Evolutionary conservation across 2,797 vertebrate species (phyloP).

Genomic region (Momotus momota): DNA sequence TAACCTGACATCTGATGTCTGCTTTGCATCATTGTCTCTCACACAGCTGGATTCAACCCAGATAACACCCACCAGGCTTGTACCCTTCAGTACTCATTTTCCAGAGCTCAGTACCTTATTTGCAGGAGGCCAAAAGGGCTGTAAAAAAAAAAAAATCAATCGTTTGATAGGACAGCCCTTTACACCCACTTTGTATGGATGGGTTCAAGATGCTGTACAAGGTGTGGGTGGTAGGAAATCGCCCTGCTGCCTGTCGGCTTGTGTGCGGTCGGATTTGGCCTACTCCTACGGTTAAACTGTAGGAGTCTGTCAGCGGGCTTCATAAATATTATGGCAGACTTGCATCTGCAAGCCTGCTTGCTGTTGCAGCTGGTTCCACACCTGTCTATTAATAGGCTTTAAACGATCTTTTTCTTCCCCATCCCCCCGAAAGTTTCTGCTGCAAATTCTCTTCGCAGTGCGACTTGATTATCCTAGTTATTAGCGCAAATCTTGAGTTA

Average conservation of each 20-base stretch:
- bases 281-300: neutral
- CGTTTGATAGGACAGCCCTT: neutral
- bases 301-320: fast-evolving
- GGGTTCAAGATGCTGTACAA: neutral
- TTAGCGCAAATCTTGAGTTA: constrained; percentile 1
- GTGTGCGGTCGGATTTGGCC: fast-evolving
- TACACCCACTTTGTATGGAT: neutral
- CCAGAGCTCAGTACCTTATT: neutral
- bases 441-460: neutral
- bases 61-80: neutral
- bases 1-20: constrained; percentile 43
- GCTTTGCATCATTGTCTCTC: neutral
- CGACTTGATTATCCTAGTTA: constrained; percentile 15
- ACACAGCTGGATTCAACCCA: constrained; percentile 46
- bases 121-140: neutral
- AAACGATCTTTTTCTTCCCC: neutral
- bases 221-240: fast-evolving
- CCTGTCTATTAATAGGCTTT: neutral
- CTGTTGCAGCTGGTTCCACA: neutral
- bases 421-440: neutral
- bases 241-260: fast-evolving
- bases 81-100: neutral
- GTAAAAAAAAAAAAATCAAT: neutral
- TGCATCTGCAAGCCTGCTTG: neutral
- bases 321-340: neutral